Conservation (phyloP, 2,888 invertebrate species). For the Mesorhabditis spiculigera region DNA sequence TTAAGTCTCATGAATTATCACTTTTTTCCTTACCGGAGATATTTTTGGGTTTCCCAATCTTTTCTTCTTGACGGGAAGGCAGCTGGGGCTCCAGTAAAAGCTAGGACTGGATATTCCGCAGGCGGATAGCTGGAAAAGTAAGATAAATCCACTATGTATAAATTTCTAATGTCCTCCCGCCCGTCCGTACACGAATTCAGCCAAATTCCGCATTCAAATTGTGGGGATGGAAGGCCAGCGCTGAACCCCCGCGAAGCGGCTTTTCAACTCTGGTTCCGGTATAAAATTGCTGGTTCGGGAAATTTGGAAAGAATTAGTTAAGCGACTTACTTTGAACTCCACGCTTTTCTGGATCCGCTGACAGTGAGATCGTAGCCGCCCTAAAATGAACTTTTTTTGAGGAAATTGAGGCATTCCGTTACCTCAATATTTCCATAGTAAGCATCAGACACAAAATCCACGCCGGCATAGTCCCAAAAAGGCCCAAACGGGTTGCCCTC, state of each 20-base stretch:
- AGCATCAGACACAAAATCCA: slow-evolving; percentile 82
- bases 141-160: no score
- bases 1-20: neutral
- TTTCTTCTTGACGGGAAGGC: slow-evolving; percentile 85
- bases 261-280: no score
- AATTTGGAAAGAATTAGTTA: slow-evolving; percentile 45
- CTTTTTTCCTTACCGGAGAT: slow-evolving; percentile 7
- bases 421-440: slow-evolving; percentile 58
- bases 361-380: slow-evolving; percentile 71
- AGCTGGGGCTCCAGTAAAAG: slow-evolving; percentile 90
- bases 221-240: no score
- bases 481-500: slow-evolving; percentile 98
- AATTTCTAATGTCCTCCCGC: no score
- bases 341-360: slow-evolving; percentile 27
- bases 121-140: slow-evolving; percentile 53
- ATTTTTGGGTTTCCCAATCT: slow-evolving; percentile 76
- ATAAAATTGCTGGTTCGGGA: slow-evolving; percentile 47
- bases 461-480: slow-evolving; percentile 84
- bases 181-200: no score
- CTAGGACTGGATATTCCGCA: slow-evolving; percentile 69
- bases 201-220: no score
- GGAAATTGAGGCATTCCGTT: neutral
- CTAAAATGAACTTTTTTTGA: slow-evolving; percentile 71
- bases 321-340: slow-evolving; percentile 11
- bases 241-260: no score